Evolutionary conservation across 1,140 invertebrate species (phyloP).

Genomic region (Pseudomyrmex gracilis): DNA sequence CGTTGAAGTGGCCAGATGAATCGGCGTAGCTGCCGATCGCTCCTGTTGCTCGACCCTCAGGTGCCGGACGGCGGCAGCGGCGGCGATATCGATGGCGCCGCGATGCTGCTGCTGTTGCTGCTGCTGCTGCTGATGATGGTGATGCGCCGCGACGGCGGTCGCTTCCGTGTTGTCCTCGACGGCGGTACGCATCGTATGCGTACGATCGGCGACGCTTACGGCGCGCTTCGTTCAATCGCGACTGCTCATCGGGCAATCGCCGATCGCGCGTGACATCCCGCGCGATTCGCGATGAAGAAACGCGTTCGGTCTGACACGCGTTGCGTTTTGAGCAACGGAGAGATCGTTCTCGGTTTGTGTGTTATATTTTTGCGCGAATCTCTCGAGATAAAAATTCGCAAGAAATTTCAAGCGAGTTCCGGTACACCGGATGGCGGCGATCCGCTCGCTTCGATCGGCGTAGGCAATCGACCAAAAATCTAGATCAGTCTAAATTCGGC

Average conservation of each 20-base stretch:
- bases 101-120: conserved; percentile 58
- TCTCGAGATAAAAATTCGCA: not conserved
- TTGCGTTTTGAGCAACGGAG: not conserved
- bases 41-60: conserved; percentile 69
- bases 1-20: conserved; percentile 61
- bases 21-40: conserved; percentile 64
- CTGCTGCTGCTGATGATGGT: conserved; percentile 59
- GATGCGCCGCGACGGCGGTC: conserved; percentile 75
- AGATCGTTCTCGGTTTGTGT: not conserved
- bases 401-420: conserved; percentile 12
- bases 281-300: conserved; percentile 37
- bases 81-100: conserved; percentile 1
- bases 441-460: conserved; percentile 24
- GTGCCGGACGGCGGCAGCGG: conserved; percentile 61
- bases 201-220: conserved; percentile 66
- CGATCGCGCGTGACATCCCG: conserved; percentile 22
- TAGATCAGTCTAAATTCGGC: not conserved
- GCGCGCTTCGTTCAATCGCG: conserved; percentile 62
- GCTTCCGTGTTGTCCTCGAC: conserved; percentile 81
- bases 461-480: not conserved
- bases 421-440: not conserved
- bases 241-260: conserved; percentile 21
- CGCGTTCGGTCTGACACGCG: not conserved
- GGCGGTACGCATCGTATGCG: conserved; percentile 81
- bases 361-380: conserved; percentile 3